Percentiles rank a stretch among this genome's conserved stretches.
Conservation (phyloP, 2,888 invertebrate genomes). For the Amorpha juglandis region DNA sequence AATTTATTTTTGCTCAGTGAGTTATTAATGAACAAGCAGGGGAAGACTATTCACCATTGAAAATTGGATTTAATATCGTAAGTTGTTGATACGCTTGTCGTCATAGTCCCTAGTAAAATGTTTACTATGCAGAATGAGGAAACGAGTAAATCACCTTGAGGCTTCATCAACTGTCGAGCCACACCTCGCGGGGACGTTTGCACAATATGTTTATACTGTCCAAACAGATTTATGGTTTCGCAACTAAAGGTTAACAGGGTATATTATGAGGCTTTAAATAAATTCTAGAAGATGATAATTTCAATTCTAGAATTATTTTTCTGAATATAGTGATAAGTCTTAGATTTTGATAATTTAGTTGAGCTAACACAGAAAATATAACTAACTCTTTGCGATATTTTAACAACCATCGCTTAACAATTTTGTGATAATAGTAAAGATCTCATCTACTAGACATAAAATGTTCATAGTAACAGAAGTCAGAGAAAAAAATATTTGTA, state of each 20-base stretch:
- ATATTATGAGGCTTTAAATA: neutral
- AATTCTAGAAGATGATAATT: too few species aligned
- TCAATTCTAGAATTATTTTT: too few species aligned
- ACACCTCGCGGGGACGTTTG: conserved; percentile 5
- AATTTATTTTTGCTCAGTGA: too few species aligned
- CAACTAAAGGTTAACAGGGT: neutral
- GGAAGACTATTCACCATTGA: neutral
- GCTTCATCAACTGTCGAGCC: neutral
- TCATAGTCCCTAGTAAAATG: neutral
- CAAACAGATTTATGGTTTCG: conserved; percentile 1
- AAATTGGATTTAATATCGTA: neutral
- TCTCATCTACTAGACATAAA: too few species aligned
- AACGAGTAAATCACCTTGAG: conserved; percentile 13
- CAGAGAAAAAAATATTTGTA: too few species aligned
- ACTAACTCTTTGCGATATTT: too few species aligned
- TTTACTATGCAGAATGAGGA: conserved; percentile 12
- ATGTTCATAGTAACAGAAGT: too few species aligned
- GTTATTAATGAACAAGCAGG: neutral
- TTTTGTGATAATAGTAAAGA: too few species aligned
- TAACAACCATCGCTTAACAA: too few species aligned
- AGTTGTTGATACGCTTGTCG: neutral
- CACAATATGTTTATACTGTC: conserved; percentile 10
- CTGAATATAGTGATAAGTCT: too few species aligned
- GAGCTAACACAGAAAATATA: too few species aligned
- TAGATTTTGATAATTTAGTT: too few species aligned